Evolutionary conservation across 2,888 invertebrate species (phyloP).

Genomic region (Pharmacophagus antenor): DNA sequence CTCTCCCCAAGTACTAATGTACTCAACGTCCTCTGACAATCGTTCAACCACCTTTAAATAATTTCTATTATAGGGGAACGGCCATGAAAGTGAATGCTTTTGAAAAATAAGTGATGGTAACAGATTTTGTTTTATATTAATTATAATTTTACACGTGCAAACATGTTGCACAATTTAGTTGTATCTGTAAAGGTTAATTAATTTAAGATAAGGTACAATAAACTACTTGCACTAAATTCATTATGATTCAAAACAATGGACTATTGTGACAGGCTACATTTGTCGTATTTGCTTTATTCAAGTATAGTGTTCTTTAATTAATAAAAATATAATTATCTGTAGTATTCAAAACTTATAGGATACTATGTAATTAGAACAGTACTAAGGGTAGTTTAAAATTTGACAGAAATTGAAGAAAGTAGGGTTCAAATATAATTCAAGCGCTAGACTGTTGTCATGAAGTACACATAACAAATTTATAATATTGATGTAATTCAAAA

Average conservation of each 20-base stretch:
- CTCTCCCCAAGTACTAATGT: no score
- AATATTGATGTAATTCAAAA: no score
- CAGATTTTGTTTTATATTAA: background rate
- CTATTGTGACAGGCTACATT: conserved; percentile 23
- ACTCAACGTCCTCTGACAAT: no score
- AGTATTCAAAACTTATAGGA: background rate
- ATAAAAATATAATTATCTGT: no score
- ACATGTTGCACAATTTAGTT: conserved; percentile 1
- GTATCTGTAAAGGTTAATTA: conserved; percentile 1
- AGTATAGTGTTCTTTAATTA: background rate
- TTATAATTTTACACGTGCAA: background rate
- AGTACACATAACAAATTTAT: no score
- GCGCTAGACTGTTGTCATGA: no score
- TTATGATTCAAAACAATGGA: conserved; percentile 18
- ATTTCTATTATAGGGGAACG: background rate
- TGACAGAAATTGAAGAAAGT: background rate
- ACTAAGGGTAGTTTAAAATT: background rate
- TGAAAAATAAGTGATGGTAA: background rate
- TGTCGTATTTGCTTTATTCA: background rate
- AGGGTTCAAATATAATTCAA: no score
- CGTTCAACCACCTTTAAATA: no score
- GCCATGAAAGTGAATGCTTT: background rate
- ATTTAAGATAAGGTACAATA: background rate
- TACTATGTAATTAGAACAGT: background rate
- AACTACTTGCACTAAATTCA: conserved; percentile 1